These are phyloP conservation scores for Stenotaenia linearis DNA, from an alignment of 2,888 invertebrate species.

Conservation along the genomic window DNA sequence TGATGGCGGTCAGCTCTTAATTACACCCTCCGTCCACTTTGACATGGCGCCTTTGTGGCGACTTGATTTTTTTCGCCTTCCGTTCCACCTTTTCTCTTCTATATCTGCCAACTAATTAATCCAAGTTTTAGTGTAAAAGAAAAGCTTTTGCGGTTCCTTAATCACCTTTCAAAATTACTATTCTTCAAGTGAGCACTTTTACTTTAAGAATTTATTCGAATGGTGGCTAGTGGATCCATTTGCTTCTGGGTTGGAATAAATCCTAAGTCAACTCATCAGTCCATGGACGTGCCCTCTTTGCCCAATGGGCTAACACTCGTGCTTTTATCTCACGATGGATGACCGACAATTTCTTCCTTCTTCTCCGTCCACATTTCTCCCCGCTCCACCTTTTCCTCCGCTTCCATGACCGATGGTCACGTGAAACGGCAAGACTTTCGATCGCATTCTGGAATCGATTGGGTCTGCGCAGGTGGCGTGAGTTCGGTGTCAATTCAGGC, in stretches of 20 bases:
- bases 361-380: background rate
- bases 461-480: slow-evolving; percentile 14
- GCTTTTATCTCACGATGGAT: slow-evolving; percentile 26
- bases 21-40: slow-evolving; percentile 16
- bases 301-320: slow-evolving; percentile 20
- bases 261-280: slow-evolving; percentile 26
- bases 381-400: background rate
- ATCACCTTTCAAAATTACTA: slow-evolving; percentile 6
- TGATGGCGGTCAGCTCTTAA: slow-evolving; percentile 7
- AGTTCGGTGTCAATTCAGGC: slow-evolving; percentile 8
- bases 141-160: background rate
- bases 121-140: background rate
- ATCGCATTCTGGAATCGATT: background rate
- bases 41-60: slow-evolving; percentile 17
- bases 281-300: slow-evolving; percentile 26
- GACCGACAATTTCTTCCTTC: slow-evolving; percentile 1
- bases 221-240: background rate
- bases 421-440: background rate
- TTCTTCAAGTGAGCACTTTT: background rate
- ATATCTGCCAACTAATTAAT: background rate
- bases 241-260: slow-evolving; percentile 8
- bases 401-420: slow-evolving; percentile 11
- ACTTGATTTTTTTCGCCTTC: background rate
- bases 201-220: slow-evolving; percentile 7
- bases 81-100: background rate